A percentile compares a stretch with the other conserved stretches of the same genome.
These are phyloP conservation scores for Cochlearius cochlearius DNA, from an alignment of 2,113 vertebrate species.

Conservation along the genomic window DNA sequence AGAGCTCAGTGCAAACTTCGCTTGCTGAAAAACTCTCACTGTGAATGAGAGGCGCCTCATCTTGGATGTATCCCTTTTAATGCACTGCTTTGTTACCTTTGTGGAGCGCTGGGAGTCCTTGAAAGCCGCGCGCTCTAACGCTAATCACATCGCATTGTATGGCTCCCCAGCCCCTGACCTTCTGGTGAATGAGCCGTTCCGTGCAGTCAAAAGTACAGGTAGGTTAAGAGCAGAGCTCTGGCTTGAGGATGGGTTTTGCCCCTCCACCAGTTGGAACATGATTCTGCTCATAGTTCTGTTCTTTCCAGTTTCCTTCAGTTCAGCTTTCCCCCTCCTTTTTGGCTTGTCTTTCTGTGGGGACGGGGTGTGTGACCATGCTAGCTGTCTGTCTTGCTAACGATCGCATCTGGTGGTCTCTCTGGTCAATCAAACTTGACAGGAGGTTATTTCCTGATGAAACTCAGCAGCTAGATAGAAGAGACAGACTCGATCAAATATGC, in stretches of 20 bases:
- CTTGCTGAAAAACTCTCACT: not conserved
- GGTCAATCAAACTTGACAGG: conserved; percentile 27
- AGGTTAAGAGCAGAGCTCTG: not conserved
- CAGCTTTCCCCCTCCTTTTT: not conserved
- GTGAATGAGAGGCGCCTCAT: not conserved
- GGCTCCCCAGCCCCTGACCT: not conserved
- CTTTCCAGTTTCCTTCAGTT: not conserved
- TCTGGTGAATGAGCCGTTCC: not conserved
- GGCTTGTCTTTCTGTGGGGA: not conserved
- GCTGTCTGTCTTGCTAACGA: not conserved
- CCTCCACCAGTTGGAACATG: not conserved
- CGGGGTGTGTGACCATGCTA: not conserved
- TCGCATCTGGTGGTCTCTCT: not conserved
- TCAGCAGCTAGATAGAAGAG: conserved; percentile 1
- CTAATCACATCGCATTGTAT: not conserved
- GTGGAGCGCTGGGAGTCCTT: not conserved
- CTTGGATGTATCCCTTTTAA: not conserved
- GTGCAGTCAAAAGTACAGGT: not conserved
- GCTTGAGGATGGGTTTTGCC: not conserved
- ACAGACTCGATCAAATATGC: not conserved
- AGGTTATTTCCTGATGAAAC: not conserved
- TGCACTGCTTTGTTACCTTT: not conserved
- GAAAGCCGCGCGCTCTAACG: not conserved
- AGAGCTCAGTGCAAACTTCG: not conserved
- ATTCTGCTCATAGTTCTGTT: not conserved